These are phyloP conservation scores for Agriotes lineatus DNA, from an alignment of 2,888 invertebrate genomes.

Conservation along the genomic window DNA sequence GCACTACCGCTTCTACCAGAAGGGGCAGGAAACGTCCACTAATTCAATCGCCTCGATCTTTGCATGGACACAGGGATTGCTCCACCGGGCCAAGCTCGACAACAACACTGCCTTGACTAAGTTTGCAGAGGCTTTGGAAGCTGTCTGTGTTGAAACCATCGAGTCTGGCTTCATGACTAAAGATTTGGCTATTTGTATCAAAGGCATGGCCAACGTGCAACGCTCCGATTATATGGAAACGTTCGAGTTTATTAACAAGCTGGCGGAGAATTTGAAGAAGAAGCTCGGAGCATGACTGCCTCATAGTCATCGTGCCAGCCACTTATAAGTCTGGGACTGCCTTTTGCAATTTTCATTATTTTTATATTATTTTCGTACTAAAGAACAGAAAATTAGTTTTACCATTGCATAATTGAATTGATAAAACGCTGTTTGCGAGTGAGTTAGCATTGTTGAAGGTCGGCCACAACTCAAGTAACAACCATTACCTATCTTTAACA, in stretches of 20 bases:
- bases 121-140: constrained; percentile 90
- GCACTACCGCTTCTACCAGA: constrained; percentile 88
- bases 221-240: constrained; percentile 94
- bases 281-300: constrained; percentile 63
- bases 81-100: constrained; percentile 95
- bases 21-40: constrained; percentile 98
- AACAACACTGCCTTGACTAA: constrained; percentile 79
- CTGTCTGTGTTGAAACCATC: constrained; percentile 94
- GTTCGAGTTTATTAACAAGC: constrained; percentile 95
- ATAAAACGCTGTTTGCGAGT: no score
- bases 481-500: neutral
- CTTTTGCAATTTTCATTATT: no score
- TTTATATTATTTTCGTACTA: no score
- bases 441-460: neutral
- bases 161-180: constrained; percentile 97
- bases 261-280: constrained; percentile 88
- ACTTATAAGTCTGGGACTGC: constrained; percentile 12
- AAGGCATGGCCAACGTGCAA: constrained; percentile 86
- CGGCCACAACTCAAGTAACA: neutral
- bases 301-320: neutral
- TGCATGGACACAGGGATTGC: constrained; percentile 95
- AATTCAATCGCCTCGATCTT: constrained; percentile 99
- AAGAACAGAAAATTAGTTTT: no score
- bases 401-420: no score
- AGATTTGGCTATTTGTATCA: constrained; percentile 97